phyloP scores from a whole-genome alignment of 2,797 vertebrate species.

The Melanotaenia parkinsoni region DNA sequence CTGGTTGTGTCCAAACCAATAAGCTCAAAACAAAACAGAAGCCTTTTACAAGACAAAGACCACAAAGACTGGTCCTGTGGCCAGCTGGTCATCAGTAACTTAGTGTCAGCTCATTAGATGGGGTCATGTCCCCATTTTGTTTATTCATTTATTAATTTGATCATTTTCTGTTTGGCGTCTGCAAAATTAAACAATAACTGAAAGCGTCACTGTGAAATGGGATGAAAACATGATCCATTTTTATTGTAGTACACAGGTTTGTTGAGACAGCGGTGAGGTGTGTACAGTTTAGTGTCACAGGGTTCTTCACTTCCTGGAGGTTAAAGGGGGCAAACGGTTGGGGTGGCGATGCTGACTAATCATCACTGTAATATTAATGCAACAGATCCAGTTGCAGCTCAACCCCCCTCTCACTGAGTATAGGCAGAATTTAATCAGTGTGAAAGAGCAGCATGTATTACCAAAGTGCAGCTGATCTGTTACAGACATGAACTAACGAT shows the following conservation, averaged over 20 bases:
- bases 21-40: slow-evolving; percentile 2
- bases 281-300: slow-evolving; percentile 43
- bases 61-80: not conserved
- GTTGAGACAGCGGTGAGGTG: slow-evolving; percentile 22
- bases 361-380: slow-evolving; percentile 74
- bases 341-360: slow-evolving; percentile 49
- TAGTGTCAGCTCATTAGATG: not conserved
- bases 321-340: slow-evolving; percentile 40
- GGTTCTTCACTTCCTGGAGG: slow-evolving; percentile 38
- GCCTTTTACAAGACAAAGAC: not conserved
- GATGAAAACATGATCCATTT: not conserved
- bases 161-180: not conserved
- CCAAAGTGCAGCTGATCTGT: not conserved
- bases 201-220: not conserved
- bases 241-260: not conserved
- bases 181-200: not conserved
- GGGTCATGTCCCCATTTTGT: not conserved
- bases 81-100: not conserved
- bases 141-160: not conserved
- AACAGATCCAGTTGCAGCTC: slow-evolving; percentile 58
- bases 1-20: slow-evolving; percentile 7
- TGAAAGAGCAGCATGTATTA: not conserved
- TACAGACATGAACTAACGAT: not conserved
- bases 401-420: slow-evolving; percentile 18
- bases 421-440: slow-evolving; percentile 1